Percentiles rank a stretch among this genome's conserved stretches.
Conservation (phyloP, 2,797 vertebrate species). For the Anas bahamensis region DNA sequence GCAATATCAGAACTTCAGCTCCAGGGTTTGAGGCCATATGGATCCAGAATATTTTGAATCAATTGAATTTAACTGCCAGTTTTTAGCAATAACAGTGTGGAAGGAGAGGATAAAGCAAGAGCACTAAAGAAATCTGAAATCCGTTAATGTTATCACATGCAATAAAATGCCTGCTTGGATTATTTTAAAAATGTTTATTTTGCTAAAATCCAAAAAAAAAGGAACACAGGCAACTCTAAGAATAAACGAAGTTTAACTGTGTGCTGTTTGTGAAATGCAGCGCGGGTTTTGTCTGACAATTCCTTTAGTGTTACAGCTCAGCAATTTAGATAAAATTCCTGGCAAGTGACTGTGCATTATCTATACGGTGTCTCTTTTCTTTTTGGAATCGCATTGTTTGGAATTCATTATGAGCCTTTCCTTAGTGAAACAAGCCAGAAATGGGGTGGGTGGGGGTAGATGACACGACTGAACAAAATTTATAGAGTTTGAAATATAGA, state of each 20-base stretch:
- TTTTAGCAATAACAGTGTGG: conserved; percentile 76
- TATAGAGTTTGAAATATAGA: background rate
- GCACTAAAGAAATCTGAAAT: conserved; percentile 73
- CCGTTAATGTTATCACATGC: conserved; percentile 59
- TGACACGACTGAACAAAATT: background rate
- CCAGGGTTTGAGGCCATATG: conserved; percentile 96
- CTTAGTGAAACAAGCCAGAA: background rate
- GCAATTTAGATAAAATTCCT: background rate
- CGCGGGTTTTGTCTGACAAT: conserved; percentile 41
- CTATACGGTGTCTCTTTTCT: background rate
- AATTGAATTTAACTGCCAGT: conserved; percentile 85
- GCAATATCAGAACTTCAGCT: conserved; percentile 89
- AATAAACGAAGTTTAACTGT: conserved; percentile 33
- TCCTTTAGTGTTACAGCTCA: background rate
- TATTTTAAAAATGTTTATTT: conserved; percentile 74
- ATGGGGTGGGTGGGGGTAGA: no score
- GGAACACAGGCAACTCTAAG: conserved; percentile 10
- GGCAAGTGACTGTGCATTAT: background rate
- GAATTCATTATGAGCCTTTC: background rate
- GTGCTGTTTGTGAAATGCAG: background rate
- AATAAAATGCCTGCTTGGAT: conserved; percentile 67
- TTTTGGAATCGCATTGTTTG: background rate
- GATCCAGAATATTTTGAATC: conserved; percentile 88
- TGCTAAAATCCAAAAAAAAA: conserved; percentile 60
- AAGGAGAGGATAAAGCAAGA: conserved; percentile 79